Evolutionary conservation across 2,797 vertebrate genomes (phyloP).

Genomic region (Falco novaeseelandiae): DNA sequence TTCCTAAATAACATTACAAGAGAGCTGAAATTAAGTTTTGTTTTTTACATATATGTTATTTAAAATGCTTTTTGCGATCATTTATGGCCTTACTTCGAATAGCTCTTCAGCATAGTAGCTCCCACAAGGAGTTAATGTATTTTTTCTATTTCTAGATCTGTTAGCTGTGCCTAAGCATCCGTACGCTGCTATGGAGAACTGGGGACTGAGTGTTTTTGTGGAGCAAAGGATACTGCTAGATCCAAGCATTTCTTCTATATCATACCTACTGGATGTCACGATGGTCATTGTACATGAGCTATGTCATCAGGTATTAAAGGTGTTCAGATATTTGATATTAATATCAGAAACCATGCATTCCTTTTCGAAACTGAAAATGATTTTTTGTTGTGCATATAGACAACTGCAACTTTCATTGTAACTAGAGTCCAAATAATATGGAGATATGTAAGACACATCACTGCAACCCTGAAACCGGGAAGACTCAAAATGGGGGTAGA

Average conservation of each 20-base stretch:
- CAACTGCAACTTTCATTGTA: not conserved
- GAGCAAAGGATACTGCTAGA: constrained; percentile 97
- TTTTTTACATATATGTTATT: not conserved
- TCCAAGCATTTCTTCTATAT: constrained; percentile 92
- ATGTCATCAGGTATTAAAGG: constrained; percentile 89
- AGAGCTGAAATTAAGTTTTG: not conserved
- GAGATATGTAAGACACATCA: not conserved
- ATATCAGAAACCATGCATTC: not conserved
- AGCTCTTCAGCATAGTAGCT: not conserved
- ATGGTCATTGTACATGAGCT: constrained; percentile 99
- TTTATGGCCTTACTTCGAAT: not conserved
- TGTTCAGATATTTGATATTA: constrained; percentile 14
- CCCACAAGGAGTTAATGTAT: constrained; percentile 53
- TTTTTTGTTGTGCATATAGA: not conserved
- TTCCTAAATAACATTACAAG: not conserved
- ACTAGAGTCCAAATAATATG: not conserved
- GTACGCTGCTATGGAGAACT: constrained; percentile 99
- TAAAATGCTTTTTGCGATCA: constrained; percentile 5
- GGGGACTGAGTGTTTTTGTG: constrained; percentile 97
- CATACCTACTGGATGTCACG: constrained; percentile 97
- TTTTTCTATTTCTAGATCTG: constrained; percentile 87
- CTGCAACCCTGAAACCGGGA: not conserved
- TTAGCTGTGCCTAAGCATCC: constrained; percentile 98
- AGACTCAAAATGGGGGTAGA: not conserved
- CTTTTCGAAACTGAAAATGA: not conserved